Base-by-base conservation (phyloP, 2,797 vertebrate genomes). In the Salmo trutta region DNA sequence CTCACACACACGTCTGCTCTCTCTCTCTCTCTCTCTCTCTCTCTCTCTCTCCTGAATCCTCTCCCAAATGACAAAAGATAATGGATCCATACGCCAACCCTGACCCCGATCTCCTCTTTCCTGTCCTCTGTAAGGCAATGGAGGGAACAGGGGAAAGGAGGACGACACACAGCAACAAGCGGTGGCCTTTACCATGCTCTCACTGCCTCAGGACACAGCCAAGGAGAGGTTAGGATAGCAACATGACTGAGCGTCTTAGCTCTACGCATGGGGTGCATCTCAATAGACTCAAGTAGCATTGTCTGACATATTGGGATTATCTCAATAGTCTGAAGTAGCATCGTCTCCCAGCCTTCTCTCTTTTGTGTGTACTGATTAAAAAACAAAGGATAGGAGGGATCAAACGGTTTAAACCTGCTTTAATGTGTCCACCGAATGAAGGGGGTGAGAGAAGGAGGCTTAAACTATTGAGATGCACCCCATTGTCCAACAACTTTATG, bases 101-200 rank as follows among this genome's bases (percentile, higher is more conserved):
- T 53, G 19, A 78, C 85, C 84, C 87, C 24, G 24, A 79, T 75
- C 31, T 76, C 31, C n/a, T 73, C 65, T 12, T 17, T 54, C 41
- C 36, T 16, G 54, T 41, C 29, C 3, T 78, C 83, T 7, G 78
- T 83, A 76, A 82, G 77, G 84, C 82, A 82, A 83, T 64, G 75
- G 85, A 82, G 81, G 83, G 86, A 85, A 84, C 81, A 27, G 81
- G 89, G 88, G 88, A 87, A 81, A 91, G 87, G n/a, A 75, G 17
- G 21, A 21, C 16, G 79, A 88, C 87, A 86, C 87, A 81, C 85
- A 91, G 85, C 85, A 87, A 91, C 87, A 86, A 92, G 90, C 86
- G 86, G 85, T 93, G 92, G 93, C 93, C 92, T 94, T 93, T 91
- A 88, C 89, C 85, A 88, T 84, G 89, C 86, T 89, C 53, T 79